Base-by-base conservation (phyloP, 2,113 vertebrate genomes). In the Scomber japonicus region DNA sequence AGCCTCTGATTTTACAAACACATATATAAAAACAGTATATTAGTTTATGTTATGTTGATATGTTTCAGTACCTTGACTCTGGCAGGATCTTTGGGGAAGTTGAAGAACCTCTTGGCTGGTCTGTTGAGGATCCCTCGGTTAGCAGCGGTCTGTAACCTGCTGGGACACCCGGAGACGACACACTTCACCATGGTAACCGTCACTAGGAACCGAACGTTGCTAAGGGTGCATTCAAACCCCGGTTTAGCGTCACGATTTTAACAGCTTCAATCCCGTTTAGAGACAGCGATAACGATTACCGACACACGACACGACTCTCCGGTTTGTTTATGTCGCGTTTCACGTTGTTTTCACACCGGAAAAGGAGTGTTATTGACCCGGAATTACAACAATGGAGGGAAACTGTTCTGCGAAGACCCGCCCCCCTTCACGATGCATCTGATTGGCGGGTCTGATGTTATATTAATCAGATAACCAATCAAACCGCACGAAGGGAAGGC, bases 81-180 rank as follows among this genome's bases (percentile, higher is more conserved):
- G 0, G 80, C 75, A 0, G 86, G 86, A 65, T 92, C 87, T 48
- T 21, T 16, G 17, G 91, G 91, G 62, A 92, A 85, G 54, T 5
- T 65, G 75, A 91, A 92, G 86, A 92, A 92, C 67, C 86, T 80
- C 71, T 81, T 90, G 63, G 45, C 45, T 1, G 83, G 17, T 15
- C 79, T 65, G 49, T n/a, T 71, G 11, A 78, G 63, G 19, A 49
- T 1, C 2, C 65, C 76, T 13, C 71, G 82, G 68, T 35, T 48
- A 0, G 5, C 62, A 61, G 4, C 62, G 61, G 4, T 16, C 13
- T 31, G 24, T 46, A 14, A 3, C n/a, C 86, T 80, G 86, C 85
- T 93, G 55, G 76, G 83, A 83, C 92, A 93, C 7, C 88, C 88
- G 1, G 92, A 83, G 8, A 93, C 92, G 3, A 88, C 88, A 35